Percentiles rank a stretch among this genome's conserved stretches.
phyloP scores from a whole-genome alignment of 2,797 vertebrate genomes.

The Mormyrus proboscirostris region DNA sequence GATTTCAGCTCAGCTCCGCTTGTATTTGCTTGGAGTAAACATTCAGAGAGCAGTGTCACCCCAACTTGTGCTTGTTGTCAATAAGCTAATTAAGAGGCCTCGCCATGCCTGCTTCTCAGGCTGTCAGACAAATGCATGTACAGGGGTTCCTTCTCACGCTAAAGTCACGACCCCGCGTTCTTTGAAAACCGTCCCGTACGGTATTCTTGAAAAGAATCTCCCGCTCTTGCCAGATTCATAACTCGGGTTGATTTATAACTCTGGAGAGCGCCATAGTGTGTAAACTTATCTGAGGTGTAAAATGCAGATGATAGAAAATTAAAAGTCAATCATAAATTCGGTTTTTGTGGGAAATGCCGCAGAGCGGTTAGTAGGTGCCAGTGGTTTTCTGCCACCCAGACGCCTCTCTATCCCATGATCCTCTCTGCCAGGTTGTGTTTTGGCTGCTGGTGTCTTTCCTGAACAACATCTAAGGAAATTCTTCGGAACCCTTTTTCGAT shows the following conservation, averaged over 20 bases:
- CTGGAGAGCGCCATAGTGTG: not conserved
- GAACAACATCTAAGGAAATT: not conserved
- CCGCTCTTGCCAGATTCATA: not conserved
- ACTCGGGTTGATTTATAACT: not conserved
- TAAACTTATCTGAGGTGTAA: conserved; percentile 13
- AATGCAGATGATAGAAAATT: not conserved
- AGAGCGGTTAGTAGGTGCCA: not conserved
- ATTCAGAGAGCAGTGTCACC: not conserved
- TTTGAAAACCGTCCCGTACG: not conserved
- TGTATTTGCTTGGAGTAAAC: not conserved
- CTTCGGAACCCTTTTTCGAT: not conserved
- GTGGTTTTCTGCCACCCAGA: not conserved
- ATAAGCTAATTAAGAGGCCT: not conserved
- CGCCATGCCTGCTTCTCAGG: not conserved
- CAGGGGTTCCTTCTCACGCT: not conserved
- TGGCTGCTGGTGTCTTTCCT: not conserved
- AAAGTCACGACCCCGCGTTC: not conserved
- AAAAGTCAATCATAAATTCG: not conserved
- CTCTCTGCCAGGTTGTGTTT: not conserved
- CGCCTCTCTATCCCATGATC: not conserved
- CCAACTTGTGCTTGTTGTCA: not conserved
- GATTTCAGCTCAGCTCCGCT: not conserved
- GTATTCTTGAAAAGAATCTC: not conserved
- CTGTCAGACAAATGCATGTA: too few relatives aligned
- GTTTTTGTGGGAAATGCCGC: not conserved